Conservation (phyloP, 1,140 invertebrate species). For the Drosophila obscura region DNA sequence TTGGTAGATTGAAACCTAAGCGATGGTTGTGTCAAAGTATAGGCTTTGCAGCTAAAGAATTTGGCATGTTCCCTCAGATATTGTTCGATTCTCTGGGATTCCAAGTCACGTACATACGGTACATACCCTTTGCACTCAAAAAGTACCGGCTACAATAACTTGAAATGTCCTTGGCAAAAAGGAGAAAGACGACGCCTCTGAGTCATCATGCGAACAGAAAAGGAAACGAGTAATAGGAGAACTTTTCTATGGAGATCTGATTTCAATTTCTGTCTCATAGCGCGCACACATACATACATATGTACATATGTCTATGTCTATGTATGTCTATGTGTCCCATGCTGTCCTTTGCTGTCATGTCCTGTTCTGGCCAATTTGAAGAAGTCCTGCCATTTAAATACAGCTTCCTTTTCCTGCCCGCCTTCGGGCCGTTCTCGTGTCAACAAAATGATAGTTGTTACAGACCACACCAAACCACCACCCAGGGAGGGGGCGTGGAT, state of each 20-base stretch:
- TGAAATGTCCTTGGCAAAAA: slow-evolving; percentile 34
- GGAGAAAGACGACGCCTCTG: slow-evolving; percentile 6
- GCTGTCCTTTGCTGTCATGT: slow-evolving; percentile 15
- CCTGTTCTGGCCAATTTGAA: slow-evolving; percentile 47
- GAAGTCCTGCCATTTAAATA: slow-evolving; percentile 43
- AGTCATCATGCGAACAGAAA: slow-evolving; percentile 32
- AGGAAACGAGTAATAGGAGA: slow-evolving; percentile 22
- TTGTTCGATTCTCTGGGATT: no score
- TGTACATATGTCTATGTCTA: background rate
- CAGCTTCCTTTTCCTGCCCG: slow-evolving; percentile 23
- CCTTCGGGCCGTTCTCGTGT: slow-evolving; percentile 28
- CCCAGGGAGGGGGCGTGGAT: background rate
- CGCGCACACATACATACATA: slow-evolving; percentile 18
- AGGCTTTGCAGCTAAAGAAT: no score
- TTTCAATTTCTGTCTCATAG: slow-evolving; percentile 29
- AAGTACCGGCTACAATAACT: background rate
- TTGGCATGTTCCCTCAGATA: no score
- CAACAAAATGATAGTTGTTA: slow-evolving; percentile 37
- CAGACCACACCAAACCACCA: background rate
- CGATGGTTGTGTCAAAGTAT: no score
- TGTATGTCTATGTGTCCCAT: slow-evolving; percentile 9
- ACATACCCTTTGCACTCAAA: no score
- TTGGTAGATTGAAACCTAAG: no score
- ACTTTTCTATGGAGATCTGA: slow-evolving; percentile 20
- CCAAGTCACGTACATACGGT: no score